Conservation (phyloP, 2,113 vertebrate genomes). For the Gobius niger region DNA sequence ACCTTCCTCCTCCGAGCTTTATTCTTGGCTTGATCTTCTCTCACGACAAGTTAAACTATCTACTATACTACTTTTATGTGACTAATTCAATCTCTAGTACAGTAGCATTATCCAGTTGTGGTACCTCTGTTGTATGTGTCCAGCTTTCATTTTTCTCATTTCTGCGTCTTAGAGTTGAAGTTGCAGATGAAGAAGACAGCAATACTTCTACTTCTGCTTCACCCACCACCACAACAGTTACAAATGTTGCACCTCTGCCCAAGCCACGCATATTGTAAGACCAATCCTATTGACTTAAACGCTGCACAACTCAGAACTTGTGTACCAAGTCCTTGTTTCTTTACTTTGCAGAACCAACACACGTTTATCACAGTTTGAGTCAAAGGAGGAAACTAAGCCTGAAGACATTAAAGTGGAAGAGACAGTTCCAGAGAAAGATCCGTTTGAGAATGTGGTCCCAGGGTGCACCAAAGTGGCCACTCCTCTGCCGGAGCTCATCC, state of each 20-base stretch:
- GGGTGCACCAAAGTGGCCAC: conserved; percentile 43
- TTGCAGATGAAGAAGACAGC: conserved; percentile 67
- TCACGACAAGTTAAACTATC: not conserved
- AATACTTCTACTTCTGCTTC: conserved; percentile 18
- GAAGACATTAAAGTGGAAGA: conserved; percentile 24
- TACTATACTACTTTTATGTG: no score
- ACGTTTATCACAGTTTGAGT: conserved; percentile 14
- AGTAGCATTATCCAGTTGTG: no score
- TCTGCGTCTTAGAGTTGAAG: conserved; percentile 64
- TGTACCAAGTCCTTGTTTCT: conserved; percentile 5
- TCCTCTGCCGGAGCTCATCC: conserved; percentile 40
- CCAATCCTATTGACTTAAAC: not conserved
- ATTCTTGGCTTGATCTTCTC: not conserved
- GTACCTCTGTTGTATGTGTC: not conserved
- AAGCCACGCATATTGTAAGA: conserved; percentile 33
- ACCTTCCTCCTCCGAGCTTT: not conserved
- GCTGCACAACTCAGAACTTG: not conserved
- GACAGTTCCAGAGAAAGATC: conserved; percentile 16
- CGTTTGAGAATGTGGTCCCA: conserved; percentile 24
- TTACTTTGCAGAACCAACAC: conserved; percentile 41
- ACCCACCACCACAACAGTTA: conserved; percentile 23
- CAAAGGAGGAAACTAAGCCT: conserved; percentile 17
- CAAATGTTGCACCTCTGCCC: conserved; percentile 35
- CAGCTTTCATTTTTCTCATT: not conserved
- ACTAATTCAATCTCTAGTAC: not conserved